Evolutionary conservation across 2,797 vertebrate genomes (phyloP).

Genomic region (Lemur catta): DNA sequence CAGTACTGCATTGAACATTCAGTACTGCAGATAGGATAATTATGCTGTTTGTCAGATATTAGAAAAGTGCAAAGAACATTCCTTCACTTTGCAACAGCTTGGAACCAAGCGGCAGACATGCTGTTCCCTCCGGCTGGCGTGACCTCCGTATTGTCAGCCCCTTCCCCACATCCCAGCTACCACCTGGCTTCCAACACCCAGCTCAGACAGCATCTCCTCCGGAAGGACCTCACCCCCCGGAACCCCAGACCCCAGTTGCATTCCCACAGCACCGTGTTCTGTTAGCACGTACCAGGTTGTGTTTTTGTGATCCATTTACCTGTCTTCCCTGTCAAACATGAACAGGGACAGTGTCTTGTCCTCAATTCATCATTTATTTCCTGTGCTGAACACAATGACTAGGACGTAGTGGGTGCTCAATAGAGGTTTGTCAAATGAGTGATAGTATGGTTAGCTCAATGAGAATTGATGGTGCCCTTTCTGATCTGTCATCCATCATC

Average conservation of each 20-base stretch:
- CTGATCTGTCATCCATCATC: constrained; percentile 55
- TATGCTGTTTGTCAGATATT: constrained; percentile 52
- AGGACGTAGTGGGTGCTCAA: constrained; percentile 53
- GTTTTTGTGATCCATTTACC: constrained; percentile 41
- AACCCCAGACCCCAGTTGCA: not conserved
- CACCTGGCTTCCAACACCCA: not conserved
- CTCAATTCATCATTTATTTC: constrained; percentile 63
- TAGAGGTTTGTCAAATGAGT: constrained; percentile 70
- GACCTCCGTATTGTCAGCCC: constrained; percentile 31
- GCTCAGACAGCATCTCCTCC: not conserved
- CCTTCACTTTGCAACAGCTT: constrained; percentile 64
- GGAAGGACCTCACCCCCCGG: not conserved
- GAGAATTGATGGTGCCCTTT: constrained; percentile 66
- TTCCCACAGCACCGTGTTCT: not conserved
- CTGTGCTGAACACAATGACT: constrained; percentile 1
- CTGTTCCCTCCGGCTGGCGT: constrained; percentile 43
- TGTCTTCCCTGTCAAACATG: constrained; percentile 39
- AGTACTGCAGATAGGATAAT: constrained; percentile 47
- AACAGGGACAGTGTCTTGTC: constrained; percentile 39
- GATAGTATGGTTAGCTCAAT: constrained; percentile 33
- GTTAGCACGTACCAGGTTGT: not conserved
- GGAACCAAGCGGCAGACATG: constrained; percentile 39
- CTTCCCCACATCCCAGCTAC: not conserved
- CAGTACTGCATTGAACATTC: constrained; percentile 46
- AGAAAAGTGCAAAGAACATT: constrained; percentile 53